Evolutionary conservation across 2,113 vertebrate genomes (phyloP).

Genomic region (Gavialis gangeticus): DNA sequence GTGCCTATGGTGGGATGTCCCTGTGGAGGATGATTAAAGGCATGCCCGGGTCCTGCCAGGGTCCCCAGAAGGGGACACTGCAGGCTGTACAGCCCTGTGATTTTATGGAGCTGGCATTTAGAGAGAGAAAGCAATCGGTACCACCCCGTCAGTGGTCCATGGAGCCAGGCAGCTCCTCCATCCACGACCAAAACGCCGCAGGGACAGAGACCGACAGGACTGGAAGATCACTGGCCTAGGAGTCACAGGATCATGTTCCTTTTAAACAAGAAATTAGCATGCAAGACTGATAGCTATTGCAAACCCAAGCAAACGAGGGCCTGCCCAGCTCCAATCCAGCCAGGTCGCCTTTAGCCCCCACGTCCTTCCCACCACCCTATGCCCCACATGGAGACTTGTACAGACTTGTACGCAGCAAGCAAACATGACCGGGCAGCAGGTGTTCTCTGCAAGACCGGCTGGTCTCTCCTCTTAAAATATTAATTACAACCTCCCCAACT

Average conservation of each 20-base stretch:
- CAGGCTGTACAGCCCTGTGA: background rate
- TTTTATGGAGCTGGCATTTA: no score
- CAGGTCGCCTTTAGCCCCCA: background rate
- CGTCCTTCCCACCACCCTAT: background rate
- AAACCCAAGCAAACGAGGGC: no score
- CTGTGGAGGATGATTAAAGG: fast-evolving
- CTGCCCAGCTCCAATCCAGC: no score
- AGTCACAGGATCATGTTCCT: no score
- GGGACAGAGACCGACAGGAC: no score
- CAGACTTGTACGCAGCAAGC: background rate
- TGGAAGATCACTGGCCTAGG: no score
- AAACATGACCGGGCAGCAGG: background rate
- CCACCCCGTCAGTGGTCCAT: no score
- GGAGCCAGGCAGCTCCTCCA: no score
- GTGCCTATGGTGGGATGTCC: background rate
- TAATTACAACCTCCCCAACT: conserved; percentile 9
- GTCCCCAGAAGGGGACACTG: fast-evolving
- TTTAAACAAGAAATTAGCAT: background rate
- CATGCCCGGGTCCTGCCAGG: background rate
- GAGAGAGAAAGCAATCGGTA: no score
- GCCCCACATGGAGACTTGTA: background rate
- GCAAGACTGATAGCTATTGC: no score
- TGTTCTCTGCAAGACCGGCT: background rate
- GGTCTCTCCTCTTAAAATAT: conserved; percentile 32
- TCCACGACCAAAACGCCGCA: no score